These are phyloP conservation scores for Halcyon smyrnensis DNA, from an alignment of 2,797 vertebrate genomes.

Conservation along the genomic window DNA sequence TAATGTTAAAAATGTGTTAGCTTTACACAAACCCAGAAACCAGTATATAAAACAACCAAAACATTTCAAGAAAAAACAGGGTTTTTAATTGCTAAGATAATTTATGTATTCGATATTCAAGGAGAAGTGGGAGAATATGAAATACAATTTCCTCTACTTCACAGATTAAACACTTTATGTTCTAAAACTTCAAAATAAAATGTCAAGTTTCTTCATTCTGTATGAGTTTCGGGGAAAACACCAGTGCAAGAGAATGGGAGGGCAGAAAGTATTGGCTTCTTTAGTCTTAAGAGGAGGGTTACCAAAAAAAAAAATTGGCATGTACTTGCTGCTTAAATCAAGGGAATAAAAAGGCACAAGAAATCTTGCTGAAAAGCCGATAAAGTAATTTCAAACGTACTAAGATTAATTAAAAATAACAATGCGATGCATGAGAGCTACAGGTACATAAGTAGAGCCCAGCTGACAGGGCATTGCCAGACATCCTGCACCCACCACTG, in stretches of 20 bases:
- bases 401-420: neutral
- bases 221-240: neutral
- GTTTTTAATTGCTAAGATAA: neutral
- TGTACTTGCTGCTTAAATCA: neutral
- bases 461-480: neutral
- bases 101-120: neutral
- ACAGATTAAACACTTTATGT: neutral
- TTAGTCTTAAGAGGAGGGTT: neutral
- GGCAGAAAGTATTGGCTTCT: neutral
- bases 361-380: neutral
- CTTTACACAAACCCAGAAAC: neutral
- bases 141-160: neutral
- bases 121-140: neutral
- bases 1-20: neutral
- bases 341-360: neutral
- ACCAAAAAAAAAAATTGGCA: neutral
- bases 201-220: neutral
- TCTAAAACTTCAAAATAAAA: neutral
- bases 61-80: neutral
- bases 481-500: neutral
- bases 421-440: neutral
- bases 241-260: rapidly evolving
- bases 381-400: neutral
- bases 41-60: neutral
- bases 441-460: neutral